phyloP scores from a whole-genome alignment of 2,113 vertebrate genomes.

The Istiophorus platypterus region DNA sequence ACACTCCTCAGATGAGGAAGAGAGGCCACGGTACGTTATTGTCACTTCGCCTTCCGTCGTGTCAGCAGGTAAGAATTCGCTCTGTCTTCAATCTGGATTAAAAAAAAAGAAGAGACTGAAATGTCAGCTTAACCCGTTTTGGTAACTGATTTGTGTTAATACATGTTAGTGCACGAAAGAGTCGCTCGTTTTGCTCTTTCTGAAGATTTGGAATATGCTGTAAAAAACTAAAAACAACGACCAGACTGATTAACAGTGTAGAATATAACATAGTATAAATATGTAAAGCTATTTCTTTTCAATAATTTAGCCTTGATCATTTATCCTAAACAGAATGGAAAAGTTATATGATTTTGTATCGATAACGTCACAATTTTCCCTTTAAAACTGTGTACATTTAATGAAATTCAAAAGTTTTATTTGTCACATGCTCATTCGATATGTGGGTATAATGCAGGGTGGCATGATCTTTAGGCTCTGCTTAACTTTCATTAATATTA shows the following conservation, averaged over 20 bases:
- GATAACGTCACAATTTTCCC: neutral
- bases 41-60: neutral
- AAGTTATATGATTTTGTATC: neutral
- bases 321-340: too few species aligned
- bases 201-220: neutral
- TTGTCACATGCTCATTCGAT: neutral
- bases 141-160: neutral
- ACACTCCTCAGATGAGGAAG: neutral
- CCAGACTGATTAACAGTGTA: too few species aligned
- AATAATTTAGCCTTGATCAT: neutral
- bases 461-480: neutral
- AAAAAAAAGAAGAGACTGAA: neutral
- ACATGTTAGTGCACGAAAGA: neutral
- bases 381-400: too few species aligned
- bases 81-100: neutral
- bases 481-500: too few species aligned
- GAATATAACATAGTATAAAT: neutral
- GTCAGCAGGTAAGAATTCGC: constrained; percentile 60
- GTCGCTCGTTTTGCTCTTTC: neutral
- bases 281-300: neutral
- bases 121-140: neutral
- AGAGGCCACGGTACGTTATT: neutral
- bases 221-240: neutral
- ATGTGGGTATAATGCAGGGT: neutral
- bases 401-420: neutral